Conservation (phyloP, 1,140 invertebrate species). For the Trichonephila clavipes region DNA sequence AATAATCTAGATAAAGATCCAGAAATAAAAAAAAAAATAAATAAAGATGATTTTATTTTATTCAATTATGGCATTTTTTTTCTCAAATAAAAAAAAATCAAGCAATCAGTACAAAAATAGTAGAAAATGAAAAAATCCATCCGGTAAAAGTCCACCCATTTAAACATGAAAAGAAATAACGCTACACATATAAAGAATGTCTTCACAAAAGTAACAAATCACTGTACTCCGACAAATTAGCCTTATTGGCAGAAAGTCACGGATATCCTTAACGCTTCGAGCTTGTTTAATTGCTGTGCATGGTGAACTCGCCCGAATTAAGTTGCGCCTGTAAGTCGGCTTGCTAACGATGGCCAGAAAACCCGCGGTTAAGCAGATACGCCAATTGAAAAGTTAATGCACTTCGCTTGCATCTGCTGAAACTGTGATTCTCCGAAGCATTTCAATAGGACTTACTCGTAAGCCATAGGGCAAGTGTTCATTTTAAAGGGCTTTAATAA, state of each 20-base stretch:
- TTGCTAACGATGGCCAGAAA: slow-evolving; percentile 47
- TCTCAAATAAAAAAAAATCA: background rate
- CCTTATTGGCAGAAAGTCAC: slow-evolving; percentile 65
- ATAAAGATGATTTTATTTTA: background rate
- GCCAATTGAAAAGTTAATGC: slow-evolving; percentile 37
- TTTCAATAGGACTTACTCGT: background rate
- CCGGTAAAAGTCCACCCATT: background rate
- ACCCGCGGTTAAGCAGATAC: background rate
- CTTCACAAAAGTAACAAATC: slow-evolving; percentile 54
- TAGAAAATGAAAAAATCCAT: background rate
- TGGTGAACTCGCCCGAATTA: slow-evolving; percentile 36
- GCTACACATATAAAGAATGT: background rate
- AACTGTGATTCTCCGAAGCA: background rate
- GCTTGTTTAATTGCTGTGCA: slow-evolving; percentile 58
- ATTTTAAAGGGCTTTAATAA: background rate
- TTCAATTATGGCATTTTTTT: background rate
- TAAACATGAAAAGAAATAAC: slow-evolving; percentile 44
- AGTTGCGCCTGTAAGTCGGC: slow-evolving; percentile 49
- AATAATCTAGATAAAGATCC: background rate
- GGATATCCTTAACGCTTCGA: slow-evolving; percentile 16
- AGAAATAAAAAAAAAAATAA: background rate
- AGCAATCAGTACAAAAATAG: background rate
- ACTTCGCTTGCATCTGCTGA: slow-evolving; percentile 29
- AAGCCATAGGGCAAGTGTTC: background rate
- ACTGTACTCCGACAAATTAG: slow-evolving; percentile 9